Conservation (phyloP, 2,888 invertebrate genomes). For the Idaea aversata region DNA sequence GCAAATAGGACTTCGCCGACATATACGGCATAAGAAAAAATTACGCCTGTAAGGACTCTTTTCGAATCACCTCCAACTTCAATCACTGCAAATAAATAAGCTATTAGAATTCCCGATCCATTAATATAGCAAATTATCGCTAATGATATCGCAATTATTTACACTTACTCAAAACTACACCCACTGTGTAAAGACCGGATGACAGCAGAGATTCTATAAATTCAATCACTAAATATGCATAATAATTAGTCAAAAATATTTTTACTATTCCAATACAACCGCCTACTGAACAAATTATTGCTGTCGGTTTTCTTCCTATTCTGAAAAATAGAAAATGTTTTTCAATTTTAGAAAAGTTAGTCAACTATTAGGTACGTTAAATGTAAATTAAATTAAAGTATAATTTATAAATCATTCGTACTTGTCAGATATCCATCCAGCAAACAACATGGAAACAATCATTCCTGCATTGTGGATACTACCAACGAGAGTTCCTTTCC, state of each 20-base stretch:
- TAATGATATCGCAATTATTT: neutral
- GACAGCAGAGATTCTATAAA: constrained; percentile 60
- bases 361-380: neutral
- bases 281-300: constrained; percentile 56
- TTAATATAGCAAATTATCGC: neutral
- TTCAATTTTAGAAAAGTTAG: neutral
- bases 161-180: constrained; percentile 58
- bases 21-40: constrained; percentile 62
- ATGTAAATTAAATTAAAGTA: neutral
- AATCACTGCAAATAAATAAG: constrained; percentile 50
- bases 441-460: constrained; percentile 80
- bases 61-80: constrained; percentile 65
- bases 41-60: constrained; percentile 56
- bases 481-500: constrained; percentile 78
- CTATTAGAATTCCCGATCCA: neutral
- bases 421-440: constrained; percentile 83
- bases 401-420: constrained; percentile 29
- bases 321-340: constrained; percentile 37
- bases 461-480: constrained; percentile 83
- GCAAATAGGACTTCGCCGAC: constrained; percentile 61
- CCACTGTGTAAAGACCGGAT: constrained; percentile 63
- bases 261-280: constrained; percentile 56
- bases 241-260: constrained; percentile 53
- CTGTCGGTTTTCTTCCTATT: constrained; percentile 60
- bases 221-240: constrained; percentile 52